phyloP scores from a whole-genome alignment of 2,113 vertebrate species.

The Pygoscelis antarcticus region DNA sequence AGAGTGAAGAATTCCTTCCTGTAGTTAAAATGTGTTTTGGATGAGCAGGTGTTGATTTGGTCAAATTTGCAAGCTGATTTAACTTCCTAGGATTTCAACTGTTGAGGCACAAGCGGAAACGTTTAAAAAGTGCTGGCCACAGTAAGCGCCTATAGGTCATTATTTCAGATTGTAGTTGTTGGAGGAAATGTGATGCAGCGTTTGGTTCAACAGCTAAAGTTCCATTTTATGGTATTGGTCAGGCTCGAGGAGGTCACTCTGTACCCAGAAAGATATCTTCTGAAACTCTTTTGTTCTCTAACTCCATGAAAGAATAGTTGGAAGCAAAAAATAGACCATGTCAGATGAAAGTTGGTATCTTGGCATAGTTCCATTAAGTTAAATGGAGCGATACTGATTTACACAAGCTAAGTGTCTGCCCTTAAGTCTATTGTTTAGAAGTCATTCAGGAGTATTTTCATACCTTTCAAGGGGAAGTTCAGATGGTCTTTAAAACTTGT shows the following conservation, averaged over 20 bases:
- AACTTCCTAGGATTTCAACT: slow-evolving; percentile 48
- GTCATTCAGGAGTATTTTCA: slow-evolving; percentile 27
- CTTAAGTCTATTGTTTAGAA: slow-evolving; percentile 13
- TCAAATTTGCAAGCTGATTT: slow-evolving; percentile 51
- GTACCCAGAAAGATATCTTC: neutral
- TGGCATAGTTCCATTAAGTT: neutral
- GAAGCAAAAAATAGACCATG: neutral
- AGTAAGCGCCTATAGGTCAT: neutral
- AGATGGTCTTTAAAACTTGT: neutral
- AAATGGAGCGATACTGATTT: slow-evolving; percentile 16
- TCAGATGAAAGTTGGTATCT: neutral
- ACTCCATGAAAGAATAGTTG: neutral
- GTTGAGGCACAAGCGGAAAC: neutral
- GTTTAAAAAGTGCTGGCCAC: neutral
- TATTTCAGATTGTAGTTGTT: slow-evolving; percentile 17
- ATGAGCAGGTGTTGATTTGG: slow-evolving; percentile 43
- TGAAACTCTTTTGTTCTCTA: neutral
- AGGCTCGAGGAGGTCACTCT: neutral
- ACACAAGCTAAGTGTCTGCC: neutral
- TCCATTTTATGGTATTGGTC: neutral
- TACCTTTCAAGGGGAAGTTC: slow-evolving; percentile 19
- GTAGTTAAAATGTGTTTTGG: slow-evolving; percentile 29
- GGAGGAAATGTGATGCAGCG: neutral
- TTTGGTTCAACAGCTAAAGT: neutral
- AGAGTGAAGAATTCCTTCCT: slow-evolving; percentile 42